A percentile compares a stretch with the other conserved stretches of the same genome.
Conservation (phyloP, 2,888 invertebrate species). For the Tholera decimalis region DNA sequence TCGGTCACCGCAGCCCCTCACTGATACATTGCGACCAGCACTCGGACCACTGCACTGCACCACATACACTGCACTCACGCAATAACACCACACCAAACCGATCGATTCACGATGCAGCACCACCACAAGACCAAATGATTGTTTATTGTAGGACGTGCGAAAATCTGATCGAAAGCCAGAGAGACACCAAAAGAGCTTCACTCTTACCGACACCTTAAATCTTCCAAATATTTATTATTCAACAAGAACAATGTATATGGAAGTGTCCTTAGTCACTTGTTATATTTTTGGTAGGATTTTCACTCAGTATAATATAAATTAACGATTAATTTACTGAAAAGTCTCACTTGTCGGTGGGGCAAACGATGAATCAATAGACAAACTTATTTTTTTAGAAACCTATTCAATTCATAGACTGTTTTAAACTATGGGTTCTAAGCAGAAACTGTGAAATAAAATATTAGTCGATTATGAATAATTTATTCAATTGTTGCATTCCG, state of each 20-base stretch:
- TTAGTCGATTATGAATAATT: conserved; percentile 41
- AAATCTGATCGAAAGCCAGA: conserved; percentile 82
- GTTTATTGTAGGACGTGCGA: conserved; percentile 84
- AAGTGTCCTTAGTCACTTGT: conserved; percentile 34
- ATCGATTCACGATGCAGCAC: conserved; percentile 70
- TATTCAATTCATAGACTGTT: conserved; percentile 51
- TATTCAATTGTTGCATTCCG: too few species aligned
- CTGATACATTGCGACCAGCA: conserved; percentile 79
- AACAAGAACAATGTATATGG: conserved; percentile 38
- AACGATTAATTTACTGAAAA: conserved; percentile 73
- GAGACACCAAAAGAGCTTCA: conserved; percentile 75
- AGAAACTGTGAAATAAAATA: background rate
- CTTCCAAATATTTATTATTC: conserved; percentile 48
- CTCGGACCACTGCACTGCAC: conserved; percentile 76
- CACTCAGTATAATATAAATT: conserved; percentile 74
- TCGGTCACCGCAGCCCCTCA: conserved; percentile 78
- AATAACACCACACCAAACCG: conserved; percentile 56
- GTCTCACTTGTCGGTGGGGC: conserved; percentile 87
- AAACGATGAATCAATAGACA: conserved; percentile 89
- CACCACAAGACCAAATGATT: conserved; percentile 77
- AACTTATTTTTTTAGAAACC: conserved; percentile 68
- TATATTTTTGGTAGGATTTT: conserved; percentile 69
- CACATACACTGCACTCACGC: conserved; percentile 66
- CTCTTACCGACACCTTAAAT: conserved; percentile 58
- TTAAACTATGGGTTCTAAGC: background rate